Conservation (phyloP, 2,113 vertebrate species). For the Sprattus sprattus region DNA sequence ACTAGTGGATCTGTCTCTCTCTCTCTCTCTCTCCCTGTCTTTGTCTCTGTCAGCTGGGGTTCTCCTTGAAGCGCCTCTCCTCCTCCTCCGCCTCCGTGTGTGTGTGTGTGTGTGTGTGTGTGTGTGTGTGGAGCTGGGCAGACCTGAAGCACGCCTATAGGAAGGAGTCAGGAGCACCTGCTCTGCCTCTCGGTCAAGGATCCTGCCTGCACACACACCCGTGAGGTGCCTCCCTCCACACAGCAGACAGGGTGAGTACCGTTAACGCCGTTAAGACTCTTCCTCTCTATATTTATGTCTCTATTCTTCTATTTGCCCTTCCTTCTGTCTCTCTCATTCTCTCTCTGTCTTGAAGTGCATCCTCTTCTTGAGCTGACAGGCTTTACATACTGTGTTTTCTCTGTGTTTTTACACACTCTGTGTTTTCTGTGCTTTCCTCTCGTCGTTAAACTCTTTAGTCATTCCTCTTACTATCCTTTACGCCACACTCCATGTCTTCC, state of each 20-base stretch:
- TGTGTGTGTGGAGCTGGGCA: not conserved
- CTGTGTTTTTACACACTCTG: too few relatives aligned
- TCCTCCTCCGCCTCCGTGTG: not conserved
- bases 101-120: not conserved
- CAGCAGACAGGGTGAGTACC: conserved; percentile 65
- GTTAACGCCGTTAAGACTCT: not conserved
- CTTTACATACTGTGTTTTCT: not conserved
- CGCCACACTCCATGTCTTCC: conserved; percentile 31
- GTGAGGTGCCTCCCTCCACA: conserved; percentile 12
- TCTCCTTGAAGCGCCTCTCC: not conserved
- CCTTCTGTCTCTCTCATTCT: not conserved
- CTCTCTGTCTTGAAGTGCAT: not conserved
- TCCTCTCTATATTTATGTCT: not conserved
- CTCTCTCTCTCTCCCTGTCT: not conserved
- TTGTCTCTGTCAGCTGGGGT: not conserved
- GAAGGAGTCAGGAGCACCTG: conserved; percentile 31
- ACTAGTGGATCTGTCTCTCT: not conserved
- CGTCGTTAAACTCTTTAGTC: not conserved
- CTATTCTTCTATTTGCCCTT: not conserved
- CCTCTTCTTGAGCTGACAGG: not conserved
- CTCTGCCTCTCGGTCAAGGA: conserved; percentile 30
- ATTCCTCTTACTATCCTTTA: not conserved
- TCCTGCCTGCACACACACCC: conserved; percentile 23
- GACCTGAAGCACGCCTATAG: not conserved
- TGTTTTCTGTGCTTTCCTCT: too few relatives aligned